Conservation (phyloP, 2,113 vertebrate genomes). For the Morphnarchus princeps region DNA sequence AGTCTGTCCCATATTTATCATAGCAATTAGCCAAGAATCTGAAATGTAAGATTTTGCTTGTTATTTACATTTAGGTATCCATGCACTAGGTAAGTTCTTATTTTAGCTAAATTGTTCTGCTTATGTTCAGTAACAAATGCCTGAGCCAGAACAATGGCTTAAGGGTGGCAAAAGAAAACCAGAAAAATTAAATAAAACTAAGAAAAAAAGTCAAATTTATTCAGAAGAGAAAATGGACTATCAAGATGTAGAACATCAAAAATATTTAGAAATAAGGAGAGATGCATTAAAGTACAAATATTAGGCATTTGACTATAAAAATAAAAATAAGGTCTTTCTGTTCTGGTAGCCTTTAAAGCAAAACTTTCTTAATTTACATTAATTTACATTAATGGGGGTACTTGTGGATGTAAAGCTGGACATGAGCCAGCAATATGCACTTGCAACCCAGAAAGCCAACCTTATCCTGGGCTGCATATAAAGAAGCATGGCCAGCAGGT, state of each 20-base stretch:
- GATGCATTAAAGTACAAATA: not conserved
- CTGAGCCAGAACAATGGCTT: not conserved
- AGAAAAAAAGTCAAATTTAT: not conserved
- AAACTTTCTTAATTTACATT: not conserved
- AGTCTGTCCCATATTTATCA: not conserved
- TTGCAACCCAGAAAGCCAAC: not conserved
- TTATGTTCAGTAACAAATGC: not conserved
- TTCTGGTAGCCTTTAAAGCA: not conserved
- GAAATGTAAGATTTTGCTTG: not conserved
- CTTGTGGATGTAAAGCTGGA: not conserved
- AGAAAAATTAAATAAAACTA: not conserved
- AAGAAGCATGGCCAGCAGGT: not conserved
- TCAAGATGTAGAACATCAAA: not conserved
- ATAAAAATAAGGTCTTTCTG: not conserved
- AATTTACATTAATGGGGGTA: not conserved
- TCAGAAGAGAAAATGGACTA: not conserved
- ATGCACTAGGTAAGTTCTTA: not conserved
- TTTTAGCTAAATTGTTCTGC: not conserved
- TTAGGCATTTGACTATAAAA: not conserved
- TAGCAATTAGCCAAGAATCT: not conserved
- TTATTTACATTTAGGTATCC: not conserved
- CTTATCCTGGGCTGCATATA: not conserved
- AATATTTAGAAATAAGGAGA: not conserved
- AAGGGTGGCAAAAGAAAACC: not conserved
- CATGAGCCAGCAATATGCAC: not conserved